Base-by-base conservation (phyloP, 2,888 invertebrate species). In the Synergus itoensis region DNA sequence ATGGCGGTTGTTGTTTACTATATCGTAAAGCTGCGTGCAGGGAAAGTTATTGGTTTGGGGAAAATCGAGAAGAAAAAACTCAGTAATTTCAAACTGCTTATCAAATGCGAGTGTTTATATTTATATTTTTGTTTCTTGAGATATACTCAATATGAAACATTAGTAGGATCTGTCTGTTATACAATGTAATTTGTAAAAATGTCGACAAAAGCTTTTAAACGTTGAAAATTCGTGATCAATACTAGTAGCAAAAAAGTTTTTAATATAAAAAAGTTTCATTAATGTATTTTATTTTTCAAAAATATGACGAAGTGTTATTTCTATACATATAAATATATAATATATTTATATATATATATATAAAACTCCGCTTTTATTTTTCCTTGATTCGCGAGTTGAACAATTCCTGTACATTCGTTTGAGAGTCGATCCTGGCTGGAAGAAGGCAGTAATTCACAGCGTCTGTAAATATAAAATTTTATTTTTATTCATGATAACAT, bases 101-200 rank as follows among this genome's bases (percentile, higher is more conserved):
- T 73, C 73, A 73, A 73, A 73, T 73, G 48, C 53, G 73, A 73
- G 53, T 48, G 28, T 73, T 69, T 73, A 73, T 73, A 73, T 73
- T 73, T 73, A 53, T 73, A 73, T 53, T 48, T 73, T 53, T 36
- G 11, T 73, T 53, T 48, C 18, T n/a, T 16, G 45, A 73, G 73
- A 28, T 73, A 53, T 73, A 53, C 73, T 53, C 73, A 53, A 73
- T 73, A 73, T 73, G 73, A 73, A 73, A 73, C 53, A 73, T 73
- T 53, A 36, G 53, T 73, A 73, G 36, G 73, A 73, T 73, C 53
- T 53, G 28, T 53, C 48, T 73, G 73, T 73, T 53, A 73, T 53
- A 73, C 73, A 73, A 73, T 73, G 69, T 69, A 73, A 73, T 73
- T 73, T 73, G 73, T 73, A 73, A 73, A 73, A 73, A 73, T 73